Evolutionary conservation across 2,113 vertebrate genomes (phyloP).

Genomic region (Sterrhoptilus dennistouni): DNA sequence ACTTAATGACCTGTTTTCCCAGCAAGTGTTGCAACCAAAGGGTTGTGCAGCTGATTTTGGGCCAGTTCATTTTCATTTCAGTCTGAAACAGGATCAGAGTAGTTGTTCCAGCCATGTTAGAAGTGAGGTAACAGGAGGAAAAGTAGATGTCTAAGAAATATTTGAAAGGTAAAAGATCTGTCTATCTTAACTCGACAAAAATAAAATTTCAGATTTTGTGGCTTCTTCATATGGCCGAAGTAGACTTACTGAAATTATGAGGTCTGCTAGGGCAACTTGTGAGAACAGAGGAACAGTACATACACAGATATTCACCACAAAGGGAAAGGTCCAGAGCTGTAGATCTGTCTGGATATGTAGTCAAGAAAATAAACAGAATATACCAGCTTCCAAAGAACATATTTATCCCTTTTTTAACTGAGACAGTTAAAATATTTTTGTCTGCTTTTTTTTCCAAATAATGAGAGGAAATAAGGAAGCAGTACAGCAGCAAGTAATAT

Average conservation of each 20-base stretch:
- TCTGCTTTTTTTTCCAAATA: neutral
- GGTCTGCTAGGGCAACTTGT: neutral
- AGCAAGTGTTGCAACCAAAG: neutral
- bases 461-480: constrained; percentile 8
- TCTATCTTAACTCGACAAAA: neutral
- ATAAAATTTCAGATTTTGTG: neutral
- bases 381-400: neutral
- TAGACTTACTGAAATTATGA: neutral
- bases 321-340: neutral
- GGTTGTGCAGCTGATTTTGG: neutral
- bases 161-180: neutral
- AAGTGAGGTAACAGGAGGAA: neutral
- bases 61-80: neutral
- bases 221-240: neutral
- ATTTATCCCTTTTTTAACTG: neutral
- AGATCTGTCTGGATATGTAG: neutral
- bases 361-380: neutral
- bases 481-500: constrained; percentile 17
- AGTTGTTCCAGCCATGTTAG: neutral
- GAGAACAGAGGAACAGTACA: neutral
- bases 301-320: neutral
- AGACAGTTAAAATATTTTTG: neutral
- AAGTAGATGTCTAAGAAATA: neutral
- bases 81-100: neutral
- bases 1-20: neutral